These are phyloP conservation scores for Bombus affinis DNA, from an alignment of 1,140 invertebrate species.

Conservation along the genomic window DNA sequence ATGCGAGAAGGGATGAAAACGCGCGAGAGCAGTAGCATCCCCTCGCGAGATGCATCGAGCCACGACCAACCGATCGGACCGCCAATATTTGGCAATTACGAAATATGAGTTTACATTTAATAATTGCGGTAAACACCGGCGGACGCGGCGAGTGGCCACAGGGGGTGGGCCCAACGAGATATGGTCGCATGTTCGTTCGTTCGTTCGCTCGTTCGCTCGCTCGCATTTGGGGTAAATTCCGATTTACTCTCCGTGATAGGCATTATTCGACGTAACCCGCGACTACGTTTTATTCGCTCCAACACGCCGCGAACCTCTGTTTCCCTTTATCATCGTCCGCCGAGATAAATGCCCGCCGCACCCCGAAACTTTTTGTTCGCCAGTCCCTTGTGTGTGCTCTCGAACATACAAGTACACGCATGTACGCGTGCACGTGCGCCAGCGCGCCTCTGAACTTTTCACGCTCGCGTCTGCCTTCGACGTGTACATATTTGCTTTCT, in stretches of 20 bases:
- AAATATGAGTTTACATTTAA: conserved; percentile 81
- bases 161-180: conserved; percentile 66
- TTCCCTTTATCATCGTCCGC: conserved; percentile 55
- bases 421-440: not conserved
- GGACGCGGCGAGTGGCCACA: conserved; percentile 71
- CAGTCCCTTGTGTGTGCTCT: conserved; percentile 2
- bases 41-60: conserved; percentile 68
- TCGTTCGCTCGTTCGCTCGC: conserved; percentile 37
- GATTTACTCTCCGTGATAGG: conserved; percentile 63
- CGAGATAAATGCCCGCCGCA: conserved; percentile 49
- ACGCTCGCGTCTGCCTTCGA: conserved; percentile 51
- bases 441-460: conserved; percentile 39
- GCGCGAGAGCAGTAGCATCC: conserved; percentile 68
- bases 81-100: conserved; percentile 80
- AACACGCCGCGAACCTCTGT: conserved; percentile 57
- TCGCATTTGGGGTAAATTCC: conserved; percentile 64
- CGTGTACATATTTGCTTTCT: conserved; percentile 24
- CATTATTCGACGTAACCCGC: conserved; percentile 55
- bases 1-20: conserved; percentile 68
- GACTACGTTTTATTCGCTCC: conserved; percentile 61
- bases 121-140: conserved; percentile 81
- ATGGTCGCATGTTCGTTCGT: conserved; percentile 62
- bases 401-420: conserved; percentile 1
- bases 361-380: conserved; percentile 52
- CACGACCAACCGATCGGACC: conserved; percentile 70